phyloP scores from a whole-genome alignment of 2,888 invertebrate genomes.

The Erynnis tages region DNA sequence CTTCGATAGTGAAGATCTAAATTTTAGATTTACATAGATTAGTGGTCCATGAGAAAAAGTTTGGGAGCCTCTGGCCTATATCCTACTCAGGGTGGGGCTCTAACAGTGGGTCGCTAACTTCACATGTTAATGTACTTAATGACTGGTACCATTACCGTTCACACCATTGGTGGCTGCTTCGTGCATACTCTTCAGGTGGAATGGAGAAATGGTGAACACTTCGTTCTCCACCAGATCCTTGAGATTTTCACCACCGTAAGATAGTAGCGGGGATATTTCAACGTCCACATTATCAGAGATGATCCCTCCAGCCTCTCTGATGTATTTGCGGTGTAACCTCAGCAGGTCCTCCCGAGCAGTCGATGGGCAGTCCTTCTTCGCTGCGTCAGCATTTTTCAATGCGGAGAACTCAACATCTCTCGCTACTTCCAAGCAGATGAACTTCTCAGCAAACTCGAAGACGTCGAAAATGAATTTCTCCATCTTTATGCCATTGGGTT shows the following conservation, averaged over 20 bases:
- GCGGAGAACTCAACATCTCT: constrained; percentile 98
- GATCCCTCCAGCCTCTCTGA: constrained; percentile 90
- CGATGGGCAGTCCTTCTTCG: constrained; percentile 94
- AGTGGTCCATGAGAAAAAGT: too few species aligned
- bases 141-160: constrained; percentile 49
- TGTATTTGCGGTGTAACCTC: constrained; percentile 88
- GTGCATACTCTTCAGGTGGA: constrained; percentile 77
- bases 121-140: constrained; percentile 1
- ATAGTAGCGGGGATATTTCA: constrained; percentile 95
- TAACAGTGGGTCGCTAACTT: not conserved
- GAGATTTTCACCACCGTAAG: constrained; percentile 95
- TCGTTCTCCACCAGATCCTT: constrained; percentile 84
- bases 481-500: constrained; percentile 98
- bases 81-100: too few species aligned
- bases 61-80: too few species aligned
- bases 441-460: constrained; percentile 94
- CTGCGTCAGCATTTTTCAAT: constrained; percentile 95
- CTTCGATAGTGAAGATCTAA: too few species aligned
- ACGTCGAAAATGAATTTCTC: constrained; percentile 99
- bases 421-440: constrained; percentile 95
- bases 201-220: constrained; percentile 84
- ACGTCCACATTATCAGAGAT: constrained; percentile 85
- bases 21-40: too few species aligned
- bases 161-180: constrained; percentile 59
- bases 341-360: constrained; percentile 91